Conservation (phyloP, 1,140 invertebrate genomes). For the Bombus consobrinus region DNA sequence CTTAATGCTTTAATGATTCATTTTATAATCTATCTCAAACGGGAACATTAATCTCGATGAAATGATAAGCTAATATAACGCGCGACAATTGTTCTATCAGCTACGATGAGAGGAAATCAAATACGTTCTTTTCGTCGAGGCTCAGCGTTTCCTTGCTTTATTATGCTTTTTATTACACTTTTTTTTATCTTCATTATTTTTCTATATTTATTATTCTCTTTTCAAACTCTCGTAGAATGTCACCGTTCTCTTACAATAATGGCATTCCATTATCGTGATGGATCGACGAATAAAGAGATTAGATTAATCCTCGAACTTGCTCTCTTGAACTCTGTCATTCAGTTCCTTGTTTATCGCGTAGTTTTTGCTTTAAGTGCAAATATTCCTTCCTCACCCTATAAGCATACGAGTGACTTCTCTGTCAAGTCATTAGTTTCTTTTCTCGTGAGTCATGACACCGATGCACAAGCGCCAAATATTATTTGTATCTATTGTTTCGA, state of each 20-base stretch:
- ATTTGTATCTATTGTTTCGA: background rate
- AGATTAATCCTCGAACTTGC: background rate
- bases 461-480: background rate
- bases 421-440: background rate
- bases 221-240: background rate
- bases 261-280: background rate
- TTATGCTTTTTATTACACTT: background rate
- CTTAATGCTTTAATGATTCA: conserved; percentile 12
- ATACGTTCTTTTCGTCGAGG: background rate
- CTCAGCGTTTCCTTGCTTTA: background rate
- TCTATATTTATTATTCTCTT: background rate
- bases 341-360: rapidly evolving
- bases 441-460: background rate
- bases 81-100: background rate
- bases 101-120: background rate
- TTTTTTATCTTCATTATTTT: background rate
- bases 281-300: background rate
- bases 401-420: background rate
- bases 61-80: conserved; percentile 4
- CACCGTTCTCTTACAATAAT: background rate
- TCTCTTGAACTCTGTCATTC: background rate
- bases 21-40: conserved; percentile 17
- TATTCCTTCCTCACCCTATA: background rate
- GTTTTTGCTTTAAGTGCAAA: background rate
- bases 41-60: conserved; percentile 13